Base-by-base conservation (phyloP, 2,797 vertebrate species). In the Chaunax sp. region DNA sequence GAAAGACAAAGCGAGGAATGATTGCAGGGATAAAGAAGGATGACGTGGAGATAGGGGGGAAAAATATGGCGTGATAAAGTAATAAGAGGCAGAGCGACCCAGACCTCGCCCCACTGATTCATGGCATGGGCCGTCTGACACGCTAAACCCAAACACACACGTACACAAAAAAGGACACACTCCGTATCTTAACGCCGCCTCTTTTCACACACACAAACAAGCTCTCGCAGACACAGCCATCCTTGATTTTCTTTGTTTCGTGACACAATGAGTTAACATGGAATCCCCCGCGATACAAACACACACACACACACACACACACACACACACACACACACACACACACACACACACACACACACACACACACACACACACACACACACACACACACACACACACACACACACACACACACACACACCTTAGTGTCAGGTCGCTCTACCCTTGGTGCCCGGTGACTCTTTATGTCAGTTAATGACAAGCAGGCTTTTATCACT, bases 101-200 rank as follows among this genome's bases (percentile, higher is more conserved):
- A 85, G 83, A 87, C 92, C 90, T 90, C 82, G 75, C 86, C 89
- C 80, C 66, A 66, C 85, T 94, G 92, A 93, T 88, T 92, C 92
- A 92, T 87, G 77, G 58, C 77, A 82, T 80, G 73, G 77, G 66
- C 69, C 43, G 80, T 80, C 83, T 89, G 80, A 91, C 80, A 89
- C 72, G 28, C 78, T 82, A 81, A 28, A 73, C 28, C 25, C 47
- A 40, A 10, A 51, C 43, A 41, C 35, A 33, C 37, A 9, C 38
- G 38, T 30, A 60, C 53, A 63, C 45, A 71, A 20, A 54, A 38
- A 61, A 52, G 13, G 28, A 53, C 61, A 67, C 62, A 60, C 66
- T 51, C 68, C 78, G 70, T 78, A 69, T 69, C 38, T 64, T 51
- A 74, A 80, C 78, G 41, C 66, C 7, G 46, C 58, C 51, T 69